phyloP scores from a whole-genome alignment of 2,888 invertebrate genomes.

The Drosophila pullipes region DNA sequence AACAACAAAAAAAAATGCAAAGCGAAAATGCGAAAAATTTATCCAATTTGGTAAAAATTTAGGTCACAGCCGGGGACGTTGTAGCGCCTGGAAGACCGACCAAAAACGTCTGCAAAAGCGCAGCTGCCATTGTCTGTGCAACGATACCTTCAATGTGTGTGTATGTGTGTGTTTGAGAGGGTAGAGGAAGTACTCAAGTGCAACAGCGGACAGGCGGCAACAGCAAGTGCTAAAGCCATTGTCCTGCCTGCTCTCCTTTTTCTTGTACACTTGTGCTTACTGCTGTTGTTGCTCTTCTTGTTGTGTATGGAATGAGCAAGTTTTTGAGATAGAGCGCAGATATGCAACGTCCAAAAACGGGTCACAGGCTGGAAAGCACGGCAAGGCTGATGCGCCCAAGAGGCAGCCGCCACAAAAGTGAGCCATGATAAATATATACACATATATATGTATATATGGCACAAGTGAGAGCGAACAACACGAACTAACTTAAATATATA shows the following conservation, averaged over 20 bases:
- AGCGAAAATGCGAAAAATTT: constrained; percentile 83
- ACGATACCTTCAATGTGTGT: constrained; percentile 19
- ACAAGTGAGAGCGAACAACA: constrained; percentile 29
- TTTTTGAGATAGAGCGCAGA: constrained; percentile 64
- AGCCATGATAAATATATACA: constrained; percentile 63
- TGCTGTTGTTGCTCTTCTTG: constrained; percentile 1
- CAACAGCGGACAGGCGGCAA: constrained; percentile 59
- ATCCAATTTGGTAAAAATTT: constrained; percentile 84
- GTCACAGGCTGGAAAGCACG: constrained; percentile 45
- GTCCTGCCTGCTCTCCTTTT: constrained; percentile 54
- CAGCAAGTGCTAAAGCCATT: constrained; percentile 71
- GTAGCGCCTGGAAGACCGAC: constrained; percentile 60
- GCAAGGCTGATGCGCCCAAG: constrained; percentile 36
- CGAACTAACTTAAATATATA: constrained; percentile 44
- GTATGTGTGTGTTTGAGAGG: constrained; percentile 32
- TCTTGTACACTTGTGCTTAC: constrained; percentile 3
- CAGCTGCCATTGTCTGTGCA: constrained; percentile 64
- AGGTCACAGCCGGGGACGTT: constrained; percentile 75
- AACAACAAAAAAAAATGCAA: constrained; percentile 34
- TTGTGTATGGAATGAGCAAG: constrained; percentile 40
- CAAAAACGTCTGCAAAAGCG: constrained; percentile 71
- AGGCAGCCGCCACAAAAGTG: constrained; percentile 59
- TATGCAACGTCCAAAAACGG: constrained; percentile 62
- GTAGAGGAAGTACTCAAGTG: constrained; percentile 77
- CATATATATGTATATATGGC: constrained; percentile 5